Evolutionary conservation across 2,888 invertebrate species (phyloP).

Genomic region (Congeria kusceri): DNA sequence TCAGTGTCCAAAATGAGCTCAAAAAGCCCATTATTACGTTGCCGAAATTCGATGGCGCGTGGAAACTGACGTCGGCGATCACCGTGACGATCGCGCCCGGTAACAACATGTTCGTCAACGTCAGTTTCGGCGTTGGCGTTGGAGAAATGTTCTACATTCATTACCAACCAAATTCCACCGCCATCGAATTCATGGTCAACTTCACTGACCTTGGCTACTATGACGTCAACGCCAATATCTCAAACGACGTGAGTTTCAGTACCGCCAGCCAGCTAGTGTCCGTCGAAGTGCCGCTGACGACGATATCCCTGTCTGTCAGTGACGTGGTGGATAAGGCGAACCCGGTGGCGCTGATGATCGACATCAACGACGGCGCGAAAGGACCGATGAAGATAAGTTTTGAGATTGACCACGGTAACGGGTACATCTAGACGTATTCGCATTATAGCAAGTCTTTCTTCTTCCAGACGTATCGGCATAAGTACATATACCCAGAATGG

Average conservation of each 20-base stretch:
- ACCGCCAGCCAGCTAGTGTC: slow-evolving; percentile 70
- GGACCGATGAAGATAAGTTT: slow-evolving; percentile 75
- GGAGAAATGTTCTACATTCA: slow-evolving; percentile 73
- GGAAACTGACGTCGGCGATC: slow-evolving; percentile 74
- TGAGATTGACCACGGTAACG: slow-evolving; percentile 78
- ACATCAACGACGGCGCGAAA: slow-evolving; percentile 72
- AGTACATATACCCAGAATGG: slow-evolving; percentile 78
- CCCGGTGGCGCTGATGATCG: slow-evolving; percentile 71
- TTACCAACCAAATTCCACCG: slow-evolving; percentile 47
- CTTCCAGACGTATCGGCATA: slow-evolving; percentile 70
- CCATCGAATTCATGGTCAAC: slow-evolving; percentile 61
- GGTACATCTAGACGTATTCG: slow-evolving; percentile 54
- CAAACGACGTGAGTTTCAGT: slow-evolving; percentile 77
- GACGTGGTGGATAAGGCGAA: slow-evolving; percentile 75
- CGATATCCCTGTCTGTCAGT: slow-evolving; percentile 57
- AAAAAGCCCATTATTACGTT: slow-evolving; percentile 61
- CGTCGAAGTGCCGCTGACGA: slow-evolving; percentile 80
- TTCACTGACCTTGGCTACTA: slow-evolving; percentile 78
- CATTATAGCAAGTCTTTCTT: slow-evolving; percentile 55
- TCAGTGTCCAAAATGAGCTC: slow-evolving; percentile 65
- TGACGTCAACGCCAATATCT: slow-evolving; percentile 67
- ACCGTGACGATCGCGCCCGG: slow-evolving; percentile 72
- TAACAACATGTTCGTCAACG: slow-evolving; percentile 72
- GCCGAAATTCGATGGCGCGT: slow-evolving; percentile 60
- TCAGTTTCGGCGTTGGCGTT: slow-evolving; percentile 78